phyloP scores from a whole-genome alignment of 2,797 vertebrate species.

The Phrynocephalus vlangalii region DNA sequence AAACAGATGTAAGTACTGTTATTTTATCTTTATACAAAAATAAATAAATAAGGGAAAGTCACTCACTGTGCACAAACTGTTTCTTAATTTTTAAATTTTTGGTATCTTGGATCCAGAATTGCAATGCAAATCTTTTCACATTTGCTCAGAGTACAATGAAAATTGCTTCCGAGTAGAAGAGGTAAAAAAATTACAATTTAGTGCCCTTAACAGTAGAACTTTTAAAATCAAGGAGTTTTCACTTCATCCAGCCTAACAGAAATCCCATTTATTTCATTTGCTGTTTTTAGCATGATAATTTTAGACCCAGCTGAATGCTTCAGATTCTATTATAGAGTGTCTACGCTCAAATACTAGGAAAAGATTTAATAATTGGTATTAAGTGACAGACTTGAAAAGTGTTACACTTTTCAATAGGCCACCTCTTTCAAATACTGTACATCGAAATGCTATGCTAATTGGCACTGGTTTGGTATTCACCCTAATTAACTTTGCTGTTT shows the following conservation, averaged over 20 bases:
- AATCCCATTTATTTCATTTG: background rate
- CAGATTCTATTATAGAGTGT: background rate
- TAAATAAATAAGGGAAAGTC: background rate
- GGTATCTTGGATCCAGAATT: background rate
- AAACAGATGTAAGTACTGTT: constrained; percentile 88
- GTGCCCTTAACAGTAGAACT: background rate
- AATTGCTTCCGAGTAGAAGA: too few relatives aligned
- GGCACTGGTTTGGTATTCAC: background rate
- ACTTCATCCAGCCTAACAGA: background rate
- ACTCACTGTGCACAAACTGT: background rate
- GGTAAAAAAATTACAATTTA: background rate
- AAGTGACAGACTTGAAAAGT: background rate
- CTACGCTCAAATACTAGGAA: background rate
- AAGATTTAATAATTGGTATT: background rate
- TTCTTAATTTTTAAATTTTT: background rate
- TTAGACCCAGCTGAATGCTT: background rate
- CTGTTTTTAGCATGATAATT: background rate
- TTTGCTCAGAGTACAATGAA: background rate
- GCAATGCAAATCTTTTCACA: background rate
- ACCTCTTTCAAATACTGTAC: background rate
- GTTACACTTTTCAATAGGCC: background rate
- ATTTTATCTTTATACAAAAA: background rate
- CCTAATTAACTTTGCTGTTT: too few relatives aligned
- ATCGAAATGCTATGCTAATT: background rate
- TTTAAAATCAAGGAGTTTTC: background rate